A percentile compares a stretch with the other conserved stretches of the same genome.
These are phyloP conservation scores for Neostethus bicornis DNA, from an alignment of 2,797 vertebrate species.

Conservation along the genomic window DNA sequence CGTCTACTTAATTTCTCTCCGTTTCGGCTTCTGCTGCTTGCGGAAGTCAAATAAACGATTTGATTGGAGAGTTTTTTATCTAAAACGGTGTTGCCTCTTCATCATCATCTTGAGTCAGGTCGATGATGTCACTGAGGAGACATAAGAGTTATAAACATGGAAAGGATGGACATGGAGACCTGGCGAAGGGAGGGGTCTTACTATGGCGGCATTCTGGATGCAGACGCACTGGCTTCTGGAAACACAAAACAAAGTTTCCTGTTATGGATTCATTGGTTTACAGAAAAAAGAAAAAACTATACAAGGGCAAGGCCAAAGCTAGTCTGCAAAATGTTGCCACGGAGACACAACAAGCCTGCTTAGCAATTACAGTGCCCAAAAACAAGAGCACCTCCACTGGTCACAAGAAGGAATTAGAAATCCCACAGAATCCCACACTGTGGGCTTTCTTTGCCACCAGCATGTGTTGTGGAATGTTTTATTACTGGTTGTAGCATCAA, in stretches of 20 bases:
- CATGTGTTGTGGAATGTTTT: no score
- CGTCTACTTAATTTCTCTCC: no score
- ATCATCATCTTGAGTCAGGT: slow-evolving; percentile 46
- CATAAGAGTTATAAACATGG: no score
- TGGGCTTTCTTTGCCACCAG: no score
- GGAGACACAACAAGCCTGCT: not conserved
- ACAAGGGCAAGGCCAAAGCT: not conserved
- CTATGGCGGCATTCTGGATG: slow-evolving; percentile 40
- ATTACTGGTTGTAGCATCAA: no score
- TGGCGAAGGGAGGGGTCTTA: slow-evolving; percentile 19
- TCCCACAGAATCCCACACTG: no score
- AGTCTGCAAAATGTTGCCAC: not conserved
- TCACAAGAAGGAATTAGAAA: no score
- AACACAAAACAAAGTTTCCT: slow-evolving; percentile 13
- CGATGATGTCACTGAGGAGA: slow-evolving; percentile 66
- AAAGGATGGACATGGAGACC: no score
- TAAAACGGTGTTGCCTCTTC: slow-evolving; percentile 11
- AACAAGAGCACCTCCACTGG: no score
- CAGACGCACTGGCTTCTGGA: slow-evolving; percentile 55
- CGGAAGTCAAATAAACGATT: slow-evolving; percentile 83
- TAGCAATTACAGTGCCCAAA: not conserved
- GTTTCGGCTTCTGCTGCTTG: slow-evolving; percentile 58
- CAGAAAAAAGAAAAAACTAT: no score
- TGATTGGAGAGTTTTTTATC: slow-evolving; percentile 76
- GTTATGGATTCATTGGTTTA: no score